These are phyloP conservation scores for Miichthys miiuy DNA, from an alignment of 2,797 vertebrate genomes.

Conservation along the genomic window DNA sequence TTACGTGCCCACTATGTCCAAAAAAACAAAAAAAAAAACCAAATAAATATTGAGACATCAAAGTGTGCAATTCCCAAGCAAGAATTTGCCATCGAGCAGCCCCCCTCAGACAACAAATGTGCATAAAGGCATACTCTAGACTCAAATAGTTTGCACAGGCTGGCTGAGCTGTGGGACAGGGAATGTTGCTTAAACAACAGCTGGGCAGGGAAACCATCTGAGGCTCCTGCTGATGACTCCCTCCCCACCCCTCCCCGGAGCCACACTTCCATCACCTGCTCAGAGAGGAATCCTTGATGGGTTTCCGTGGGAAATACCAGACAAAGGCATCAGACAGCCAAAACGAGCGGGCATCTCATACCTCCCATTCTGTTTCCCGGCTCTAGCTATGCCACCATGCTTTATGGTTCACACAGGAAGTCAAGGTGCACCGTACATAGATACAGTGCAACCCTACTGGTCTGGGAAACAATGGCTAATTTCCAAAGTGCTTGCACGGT, in stretches of 20 bases:
- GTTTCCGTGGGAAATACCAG: constrained; percentile 83
- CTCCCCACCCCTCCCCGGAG: constrained; percentile 39
- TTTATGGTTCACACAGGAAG: constrained; percentile 45
- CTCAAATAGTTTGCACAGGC: constrained; percentile 82
- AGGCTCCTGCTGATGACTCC: constrained; percentile 65
- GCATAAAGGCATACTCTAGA: constrained; percentile 75
- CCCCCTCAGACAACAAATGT: constrained; percentile 77
- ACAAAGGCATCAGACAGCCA: constrained; percentile 65
- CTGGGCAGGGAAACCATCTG: constrained; percentile 80
- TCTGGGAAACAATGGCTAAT: constrained; percentile 60
- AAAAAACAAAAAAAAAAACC: constrained; percentile 22
- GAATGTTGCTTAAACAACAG: constrained; percentile 84
- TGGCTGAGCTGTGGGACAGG: constrained; percentile 68
- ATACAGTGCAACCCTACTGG: constrained; percentile 13
- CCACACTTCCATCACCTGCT: constrained; percentile 84
- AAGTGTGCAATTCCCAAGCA: constrained; percentile 56
- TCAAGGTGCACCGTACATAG: constrained; percentile 43
- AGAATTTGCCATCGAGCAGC: constrained; percentile 61
- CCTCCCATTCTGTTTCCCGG: constrained; percentile 64
- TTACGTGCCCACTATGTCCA: constrained; percentile 6
- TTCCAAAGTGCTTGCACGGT: constrained; percentile 55
- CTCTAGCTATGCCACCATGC: constrained; percentile 24
- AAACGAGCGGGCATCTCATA: constrained; percentile 52
- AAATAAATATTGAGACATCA: constrained; percentile 69
- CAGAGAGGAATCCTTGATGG: constrained; percentile 76